phyloP scores from a whole-genome alignment of 2,113 vertebrate species.

The Corythoichthys intestinalis region DNA sequence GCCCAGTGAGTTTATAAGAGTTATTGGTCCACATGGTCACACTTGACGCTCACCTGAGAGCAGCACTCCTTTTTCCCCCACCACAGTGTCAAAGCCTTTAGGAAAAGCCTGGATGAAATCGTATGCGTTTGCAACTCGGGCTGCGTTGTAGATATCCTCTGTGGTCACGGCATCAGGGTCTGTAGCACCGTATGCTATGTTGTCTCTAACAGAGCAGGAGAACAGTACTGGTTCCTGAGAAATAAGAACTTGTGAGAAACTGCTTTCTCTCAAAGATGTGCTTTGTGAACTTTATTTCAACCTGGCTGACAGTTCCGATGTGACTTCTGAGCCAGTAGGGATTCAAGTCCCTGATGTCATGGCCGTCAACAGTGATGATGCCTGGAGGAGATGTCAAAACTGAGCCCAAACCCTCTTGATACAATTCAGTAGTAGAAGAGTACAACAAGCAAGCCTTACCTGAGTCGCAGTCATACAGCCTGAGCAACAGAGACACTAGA shows the following conservation, averaged over 20 bases:
- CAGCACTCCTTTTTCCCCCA: slow-evolving; percentile 93
- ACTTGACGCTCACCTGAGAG: slow-evolving; percentile 80
- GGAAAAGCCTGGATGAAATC: slow-evolving; percentile 87
- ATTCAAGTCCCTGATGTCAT: slow-evolving; percentile 84
- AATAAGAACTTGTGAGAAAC: background rate
- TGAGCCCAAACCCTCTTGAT: background rate
- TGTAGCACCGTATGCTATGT: slow-evolving; percentile 90
- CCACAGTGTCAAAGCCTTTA: slow-evolving; percentile 84
- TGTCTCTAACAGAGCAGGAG: slow-evolving; percentile 93
- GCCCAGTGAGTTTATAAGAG: background rate
- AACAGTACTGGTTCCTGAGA: slow-evolving; percentile 90
- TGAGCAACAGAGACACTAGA: slow-evolving; percentile 84
- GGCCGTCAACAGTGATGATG: slow-evolving; percentile 80
- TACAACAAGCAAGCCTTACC: slow-evolving; percentile 66
- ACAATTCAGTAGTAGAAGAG: background rate
- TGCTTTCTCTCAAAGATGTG: background rate
- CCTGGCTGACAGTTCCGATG: slow-evolving; percentile 96
- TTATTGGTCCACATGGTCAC: background rate
- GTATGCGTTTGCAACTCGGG: slow-evolving; percentile 84
- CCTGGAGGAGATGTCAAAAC: slow-evolving; percentile 65
- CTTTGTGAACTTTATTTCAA: slow-evolving; percentile 49
- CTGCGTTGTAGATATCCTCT: slow-evolving; percentile 81
- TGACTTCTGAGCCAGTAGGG: slow-evolving; percentile 86
- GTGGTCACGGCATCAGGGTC: slow-evolving; percentile 76
- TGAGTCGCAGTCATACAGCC: slow-evolving; percentile 82